A percentile compares a stretch with the other conserved stretches of the same genome.
phyloP scores from a whole-genome alignment of 2,113 vertebrate genomes.

The Microcebus lehilahytsara region DNA sequence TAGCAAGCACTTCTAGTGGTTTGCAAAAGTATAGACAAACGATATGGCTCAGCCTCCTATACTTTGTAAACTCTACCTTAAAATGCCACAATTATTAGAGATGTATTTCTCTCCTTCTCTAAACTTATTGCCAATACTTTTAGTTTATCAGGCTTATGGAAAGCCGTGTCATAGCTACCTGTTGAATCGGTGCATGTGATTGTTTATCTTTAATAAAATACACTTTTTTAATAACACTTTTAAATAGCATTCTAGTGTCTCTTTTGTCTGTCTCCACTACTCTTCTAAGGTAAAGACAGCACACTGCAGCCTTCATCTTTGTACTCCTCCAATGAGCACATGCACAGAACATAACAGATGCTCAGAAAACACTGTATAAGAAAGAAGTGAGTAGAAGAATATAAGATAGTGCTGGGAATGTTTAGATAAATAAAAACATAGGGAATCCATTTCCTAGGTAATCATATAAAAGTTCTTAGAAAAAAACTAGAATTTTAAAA shows the following conservation, averaged over 20 bases:
- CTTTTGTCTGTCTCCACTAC: background rate
- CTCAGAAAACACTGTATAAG: background rate
- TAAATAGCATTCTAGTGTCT: background rate
- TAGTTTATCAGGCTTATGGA: background rate
- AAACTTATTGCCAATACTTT: background rate
- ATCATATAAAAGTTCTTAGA: background rate
- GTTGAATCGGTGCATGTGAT: background rate
- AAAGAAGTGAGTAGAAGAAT: background rate
- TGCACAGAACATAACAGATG: background rate
- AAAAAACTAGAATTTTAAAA: constrained; percentile 11
- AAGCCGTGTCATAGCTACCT: background rate
- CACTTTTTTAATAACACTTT: background rate
- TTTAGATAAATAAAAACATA: background rate
- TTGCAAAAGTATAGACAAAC: background rate
- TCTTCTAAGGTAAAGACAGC: background rate
- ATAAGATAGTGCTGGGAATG: background rate
- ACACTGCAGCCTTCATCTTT: background rate
- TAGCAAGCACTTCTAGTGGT: background rate
- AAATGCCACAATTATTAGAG: background rate
- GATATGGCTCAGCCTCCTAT: background rate
- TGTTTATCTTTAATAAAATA: background rate
- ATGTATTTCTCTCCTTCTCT: background rate
- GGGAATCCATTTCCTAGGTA: background rate
- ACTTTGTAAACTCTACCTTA: background rate
- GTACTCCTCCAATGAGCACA: background rate